phyloP scores from a whole-genome alignment of 2,888 invertebrate genomes.

The Candidula unifasciata region DNA sequence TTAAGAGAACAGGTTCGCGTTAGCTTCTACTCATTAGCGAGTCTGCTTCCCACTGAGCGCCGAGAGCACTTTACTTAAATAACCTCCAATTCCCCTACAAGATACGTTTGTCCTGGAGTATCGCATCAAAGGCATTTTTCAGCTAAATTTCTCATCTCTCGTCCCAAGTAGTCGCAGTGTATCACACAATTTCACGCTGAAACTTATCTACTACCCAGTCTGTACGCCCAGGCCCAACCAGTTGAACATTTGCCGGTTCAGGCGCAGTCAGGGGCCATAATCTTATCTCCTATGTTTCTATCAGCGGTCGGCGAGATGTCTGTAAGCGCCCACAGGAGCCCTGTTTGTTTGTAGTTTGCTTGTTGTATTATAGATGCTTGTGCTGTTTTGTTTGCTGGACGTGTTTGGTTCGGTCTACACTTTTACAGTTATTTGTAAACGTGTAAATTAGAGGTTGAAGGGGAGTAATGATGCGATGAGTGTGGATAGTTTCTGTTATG shows the following conservation, averaged over 20 bases:
- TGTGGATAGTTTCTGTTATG: too few relatives aligned
- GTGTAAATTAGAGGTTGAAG: neutral
- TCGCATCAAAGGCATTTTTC: constrained; percentile 20
- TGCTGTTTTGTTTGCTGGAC: neutral
- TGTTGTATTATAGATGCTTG: neutral
- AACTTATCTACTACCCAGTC: constrained; percentile 5
- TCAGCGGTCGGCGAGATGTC: neutral
- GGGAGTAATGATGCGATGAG: neutral
- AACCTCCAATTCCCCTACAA: constrained; percentile 18
- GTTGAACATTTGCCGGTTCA: neutral
- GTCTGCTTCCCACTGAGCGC: neutral
- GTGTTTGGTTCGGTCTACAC: neutral
- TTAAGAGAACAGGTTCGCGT: neutral
- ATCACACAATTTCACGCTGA: constrained; percentile 30
- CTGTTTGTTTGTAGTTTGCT: neutral
- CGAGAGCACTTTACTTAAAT: constrained; percentile 16
- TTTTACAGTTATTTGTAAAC: neutral
- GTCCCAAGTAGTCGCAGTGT: constrained; percentile 13
- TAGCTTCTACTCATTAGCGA: constrained; percentile 5
- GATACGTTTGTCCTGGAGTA: neutral
- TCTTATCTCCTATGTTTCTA: neutral
- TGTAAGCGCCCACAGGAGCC: neutral
- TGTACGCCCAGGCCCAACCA: neutral
- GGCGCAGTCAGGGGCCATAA: constrained; percentile 14
- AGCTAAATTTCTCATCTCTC: constrained; percentile 1